Base-by-base conservation (phyloP, 2,797 vertebrate species). In the Gymnodraco acuticeps region DNA sequence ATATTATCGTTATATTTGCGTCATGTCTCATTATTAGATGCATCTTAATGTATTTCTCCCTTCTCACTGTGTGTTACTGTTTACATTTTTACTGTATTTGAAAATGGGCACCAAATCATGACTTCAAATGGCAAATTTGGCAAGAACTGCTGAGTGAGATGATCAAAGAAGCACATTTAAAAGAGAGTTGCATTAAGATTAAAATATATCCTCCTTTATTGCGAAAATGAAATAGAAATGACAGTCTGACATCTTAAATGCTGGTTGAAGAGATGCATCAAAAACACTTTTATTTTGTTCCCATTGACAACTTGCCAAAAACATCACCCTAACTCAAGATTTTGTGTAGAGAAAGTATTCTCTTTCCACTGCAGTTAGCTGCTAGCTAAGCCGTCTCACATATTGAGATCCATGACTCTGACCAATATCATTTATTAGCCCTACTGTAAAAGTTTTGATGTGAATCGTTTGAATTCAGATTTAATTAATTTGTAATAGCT, bases 241-340 rank as follows among this genome's bases (percentile, higher is more conserved):
- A 27, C 43, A 55, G 10, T n/a, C 53, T 81, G 54, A 11, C 60
- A 60, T 79, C 43, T 62, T 10, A 48, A 43, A 69, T 77, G 63
- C 63, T 75, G 38, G 42, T 70, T 81, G 60, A 83, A 75, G 59
- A 48, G 9, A 1, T 46, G 17, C 23, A 20, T 62, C n/a, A 64
- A 70, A 59, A 27, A 12, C 16, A 38, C 9, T 9, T 71, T 68
- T 20, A 71, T 65, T 78, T 68, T 61, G 20, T 59, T 15, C 41
- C 14, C 55, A n/a, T n/a, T 63, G 20, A 51, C 71, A 56, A 71
- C 17, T 51, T 52, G 13, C 2, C 71, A 69, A 56, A 33, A 77
- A 38, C 47, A 38, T 59, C 53, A 7, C 38, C 17, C n/a, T 10
- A 41, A 54, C 31, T 63, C 2, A 0, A 60, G 55, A 66, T n/a